phyloP scores from a whole-genome alignment of 1,140 invertebrate genomes.

The Pachyrhynchus sulphureomaculatus region DNA sequence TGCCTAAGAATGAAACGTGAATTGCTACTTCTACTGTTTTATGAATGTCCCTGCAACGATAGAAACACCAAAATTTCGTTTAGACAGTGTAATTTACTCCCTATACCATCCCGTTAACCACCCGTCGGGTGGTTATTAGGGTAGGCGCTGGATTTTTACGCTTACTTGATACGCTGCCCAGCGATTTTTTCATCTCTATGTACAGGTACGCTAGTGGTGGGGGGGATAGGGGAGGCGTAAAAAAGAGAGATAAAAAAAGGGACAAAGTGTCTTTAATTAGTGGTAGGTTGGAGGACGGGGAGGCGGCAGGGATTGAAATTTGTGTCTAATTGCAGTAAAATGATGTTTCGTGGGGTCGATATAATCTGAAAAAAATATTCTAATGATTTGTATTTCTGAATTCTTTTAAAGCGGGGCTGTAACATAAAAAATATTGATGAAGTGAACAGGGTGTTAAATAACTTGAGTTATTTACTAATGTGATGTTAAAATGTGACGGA shows the following conservation, averaged over 20 bases:
- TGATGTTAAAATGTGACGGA: too few relatives aligned
- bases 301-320: conserved; percentile 2
- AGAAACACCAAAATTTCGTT: neutral
- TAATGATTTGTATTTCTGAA: too few relatives aligned
- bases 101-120: conserved; percentile 10
- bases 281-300: too few relatives aligned
- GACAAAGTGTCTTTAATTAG: conserved; percentile 23
- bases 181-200: conserved; percentile 21
- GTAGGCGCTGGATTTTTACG: conserved; percentile 32
- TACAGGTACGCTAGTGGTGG: conserved; percentile 5
- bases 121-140: conserved; percentile 23
- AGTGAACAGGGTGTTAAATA: too few relatives aligned
- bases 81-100: conserved; percentile 15
- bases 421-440: too few relatives aligned
- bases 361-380: neutral
- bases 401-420: too few relatives aligned
- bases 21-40: neutral
- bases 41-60: neutral
- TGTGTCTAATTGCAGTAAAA: conserved; percentile 15
- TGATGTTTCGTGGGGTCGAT: neutral
- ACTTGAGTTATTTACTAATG: too few relatives aligned
- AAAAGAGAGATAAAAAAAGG: neutral
- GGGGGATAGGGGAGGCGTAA: neutral
- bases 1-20: neutral
- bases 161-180: conserved; percentile 29